Conservation (phyloP, 2,888 invertebrate genomes). For the Calameuta filiformis region DNA sequence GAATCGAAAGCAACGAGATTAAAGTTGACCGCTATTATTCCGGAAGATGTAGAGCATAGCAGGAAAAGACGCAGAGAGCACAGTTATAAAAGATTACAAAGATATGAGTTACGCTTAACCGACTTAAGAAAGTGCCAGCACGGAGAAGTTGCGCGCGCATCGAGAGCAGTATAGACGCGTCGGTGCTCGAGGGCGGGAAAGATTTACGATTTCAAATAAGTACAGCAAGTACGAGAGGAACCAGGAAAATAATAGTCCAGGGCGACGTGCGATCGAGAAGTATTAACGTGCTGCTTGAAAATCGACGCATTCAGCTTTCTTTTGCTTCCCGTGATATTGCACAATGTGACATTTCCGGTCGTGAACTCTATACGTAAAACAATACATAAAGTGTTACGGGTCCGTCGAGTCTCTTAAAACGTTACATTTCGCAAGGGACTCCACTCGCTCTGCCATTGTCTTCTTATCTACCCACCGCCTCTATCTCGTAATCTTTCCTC, state of each 20-base stretch:
- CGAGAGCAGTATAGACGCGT: background rate
- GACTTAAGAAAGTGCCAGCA: background rate
- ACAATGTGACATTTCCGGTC: background rate
- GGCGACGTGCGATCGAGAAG: background rate
- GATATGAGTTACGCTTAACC: background rate
- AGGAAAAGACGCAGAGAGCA: background rate
- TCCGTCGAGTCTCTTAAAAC: background rate
- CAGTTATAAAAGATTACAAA: background rate
- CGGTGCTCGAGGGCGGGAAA: background rate
- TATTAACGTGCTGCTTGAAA: background rate
- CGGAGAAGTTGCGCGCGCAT: background rate
- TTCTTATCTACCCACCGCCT: background rate
- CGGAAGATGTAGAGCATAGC: background rate
- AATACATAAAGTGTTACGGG: background rate
- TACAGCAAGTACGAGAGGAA: background rate
- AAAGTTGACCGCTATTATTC: background rate
- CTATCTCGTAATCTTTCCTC: background rate
- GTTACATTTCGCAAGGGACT: background rate
- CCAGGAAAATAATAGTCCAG: background rate
- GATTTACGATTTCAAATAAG: background rate
- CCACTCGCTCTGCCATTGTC: background rate
- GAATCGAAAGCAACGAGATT: background rate
- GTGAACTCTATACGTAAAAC: background rate
- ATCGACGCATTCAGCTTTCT: background rate
- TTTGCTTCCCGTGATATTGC: background rate